Conservation (phyloP, 1,140 invertebrate genomes). For the Temnothorax curvispinosus region DNA sequence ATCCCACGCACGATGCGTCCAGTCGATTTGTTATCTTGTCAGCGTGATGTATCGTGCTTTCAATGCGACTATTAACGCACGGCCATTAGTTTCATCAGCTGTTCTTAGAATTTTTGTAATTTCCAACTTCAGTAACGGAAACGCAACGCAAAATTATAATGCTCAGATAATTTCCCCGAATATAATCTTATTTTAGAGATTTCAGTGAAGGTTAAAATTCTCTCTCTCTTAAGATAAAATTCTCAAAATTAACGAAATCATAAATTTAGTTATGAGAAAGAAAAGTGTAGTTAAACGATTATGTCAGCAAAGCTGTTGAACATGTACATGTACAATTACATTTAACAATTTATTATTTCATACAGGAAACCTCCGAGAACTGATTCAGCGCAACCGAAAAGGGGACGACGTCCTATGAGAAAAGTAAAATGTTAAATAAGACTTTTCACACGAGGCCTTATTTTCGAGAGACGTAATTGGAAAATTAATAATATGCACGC, state of each 20-base stretch:
- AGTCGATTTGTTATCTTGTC: constrained; percentile 78
- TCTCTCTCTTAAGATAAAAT: no score
- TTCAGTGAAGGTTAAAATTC: not conserved
- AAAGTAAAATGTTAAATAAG: not conserved
- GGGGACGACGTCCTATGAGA: no score
- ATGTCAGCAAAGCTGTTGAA: no score
- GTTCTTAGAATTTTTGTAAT: not conserved
- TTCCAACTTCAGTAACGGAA: not conserved
- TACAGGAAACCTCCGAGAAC: no score
- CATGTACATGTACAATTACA: no score
- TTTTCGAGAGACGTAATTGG: not conserved
- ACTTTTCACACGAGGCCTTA: not conserved
- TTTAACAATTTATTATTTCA: no score
- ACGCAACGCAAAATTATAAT: not conserved
- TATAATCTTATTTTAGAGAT: not conserved
- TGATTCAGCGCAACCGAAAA: no score
- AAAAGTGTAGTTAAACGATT: not conserved
- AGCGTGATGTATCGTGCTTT: constrained; percentile 71
- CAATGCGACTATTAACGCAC: constrained; percentile 41
- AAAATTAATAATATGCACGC: not conserved
- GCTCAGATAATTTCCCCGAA: not conserved
- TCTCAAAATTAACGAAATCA: not conserved
- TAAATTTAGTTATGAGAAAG: not conserved
- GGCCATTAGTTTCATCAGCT: constrained; percentile 39
- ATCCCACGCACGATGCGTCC: constrained; percentile 60